Percentiles rank a stretch among this genome's conserved stretches.
Evolutionary conservation across 2,113 vertebrate genomes (phyloP).

Genomic region (Helogale parvula): DNA sequence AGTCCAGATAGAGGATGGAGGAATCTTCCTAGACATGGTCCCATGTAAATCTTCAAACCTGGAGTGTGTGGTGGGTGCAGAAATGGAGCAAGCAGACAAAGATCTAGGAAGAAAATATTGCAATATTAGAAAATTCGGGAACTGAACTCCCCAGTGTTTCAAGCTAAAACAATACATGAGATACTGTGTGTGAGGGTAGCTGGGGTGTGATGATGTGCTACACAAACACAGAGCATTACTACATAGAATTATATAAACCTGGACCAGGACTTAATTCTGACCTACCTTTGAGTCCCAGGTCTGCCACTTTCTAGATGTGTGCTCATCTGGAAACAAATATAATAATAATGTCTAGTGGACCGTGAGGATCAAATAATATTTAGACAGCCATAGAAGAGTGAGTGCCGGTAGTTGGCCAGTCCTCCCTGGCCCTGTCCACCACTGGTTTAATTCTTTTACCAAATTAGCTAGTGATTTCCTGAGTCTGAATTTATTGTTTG

Average conservation of each 20-base stretch:
- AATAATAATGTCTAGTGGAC: not conserved
- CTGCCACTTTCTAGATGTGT: not conserved
- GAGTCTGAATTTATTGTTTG: conserved; percentile 7
- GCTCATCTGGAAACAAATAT: not conserved
- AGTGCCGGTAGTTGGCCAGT: not conserved
- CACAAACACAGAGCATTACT: not conserved
- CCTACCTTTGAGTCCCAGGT: not conserved
- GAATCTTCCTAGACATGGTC: not conserved
- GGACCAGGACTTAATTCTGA: not conserved
- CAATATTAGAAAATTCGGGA: not conserved
- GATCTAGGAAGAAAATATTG: not conserved
- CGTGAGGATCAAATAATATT: not conserved
- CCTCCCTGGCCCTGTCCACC: not conserved
- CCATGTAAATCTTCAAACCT: not conserved
- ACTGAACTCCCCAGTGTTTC: not conserved
- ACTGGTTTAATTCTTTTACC: conserved; percentile 11
- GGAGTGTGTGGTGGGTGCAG: not conserved
- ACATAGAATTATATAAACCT: not conserved
- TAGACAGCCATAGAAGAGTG: not conserved
- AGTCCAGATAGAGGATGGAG: not conserved
- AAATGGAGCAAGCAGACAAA: not conserved
- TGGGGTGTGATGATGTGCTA: not conserved
- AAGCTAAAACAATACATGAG: not conserved
- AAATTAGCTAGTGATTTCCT: conserved; percentile 12
- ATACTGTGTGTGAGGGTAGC: not conserved